Evolutionary conservation across 2,113 vertebrate genomes (phyloP).

Genomic region (Parus major): DNA sequence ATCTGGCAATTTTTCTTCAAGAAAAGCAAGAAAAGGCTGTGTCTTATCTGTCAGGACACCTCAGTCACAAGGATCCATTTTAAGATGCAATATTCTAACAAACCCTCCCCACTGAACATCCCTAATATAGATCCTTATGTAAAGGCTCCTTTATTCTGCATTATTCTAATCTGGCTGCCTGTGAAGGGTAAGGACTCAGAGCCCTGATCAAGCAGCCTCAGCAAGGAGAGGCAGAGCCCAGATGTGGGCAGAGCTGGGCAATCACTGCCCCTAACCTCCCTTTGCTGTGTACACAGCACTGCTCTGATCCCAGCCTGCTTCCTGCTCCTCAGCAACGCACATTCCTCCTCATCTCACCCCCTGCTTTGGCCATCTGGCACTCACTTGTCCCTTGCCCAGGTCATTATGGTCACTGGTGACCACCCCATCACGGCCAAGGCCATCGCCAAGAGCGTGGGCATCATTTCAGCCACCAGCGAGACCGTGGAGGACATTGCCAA

Average conservation of each 20-base stretch:
- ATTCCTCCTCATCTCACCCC: not conserved
- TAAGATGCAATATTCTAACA: not conserved
- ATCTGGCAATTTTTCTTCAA: not conserved
- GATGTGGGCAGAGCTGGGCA: not conserved
- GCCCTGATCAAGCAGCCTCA: not conserved
- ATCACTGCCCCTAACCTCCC: not conserved
- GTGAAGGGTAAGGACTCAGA: not conserved
- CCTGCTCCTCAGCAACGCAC: not conserved
- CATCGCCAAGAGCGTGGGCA: conserved; percentile 81
- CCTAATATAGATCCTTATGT: not conserved
- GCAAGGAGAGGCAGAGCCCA: not conserved
- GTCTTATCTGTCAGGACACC: not conserved
- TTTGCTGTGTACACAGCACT: not conserved
- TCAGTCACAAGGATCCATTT: not conserved
- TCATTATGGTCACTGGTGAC: conserved; percentile 84
- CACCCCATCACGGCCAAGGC: conserved; percentile 84
- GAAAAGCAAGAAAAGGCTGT: not conserved
- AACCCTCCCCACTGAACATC: not conserved
- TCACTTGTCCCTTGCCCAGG: conserved; percentile 53
- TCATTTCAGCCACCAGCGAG: conserved; percentile 81
- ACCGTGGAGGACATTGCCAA: conserved; percentile 82
- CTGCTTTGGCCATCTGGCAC: not conserved
- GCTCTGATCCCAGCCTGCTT: not conserved
- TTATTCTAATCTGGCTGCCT: not conserved
- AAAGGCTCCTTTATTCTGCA: conserved; percentile 6